Evolutionary conservation across 2,113 vertebrate species (phyloP).

Genomic region (Eulemur rufifrons): DNA sequence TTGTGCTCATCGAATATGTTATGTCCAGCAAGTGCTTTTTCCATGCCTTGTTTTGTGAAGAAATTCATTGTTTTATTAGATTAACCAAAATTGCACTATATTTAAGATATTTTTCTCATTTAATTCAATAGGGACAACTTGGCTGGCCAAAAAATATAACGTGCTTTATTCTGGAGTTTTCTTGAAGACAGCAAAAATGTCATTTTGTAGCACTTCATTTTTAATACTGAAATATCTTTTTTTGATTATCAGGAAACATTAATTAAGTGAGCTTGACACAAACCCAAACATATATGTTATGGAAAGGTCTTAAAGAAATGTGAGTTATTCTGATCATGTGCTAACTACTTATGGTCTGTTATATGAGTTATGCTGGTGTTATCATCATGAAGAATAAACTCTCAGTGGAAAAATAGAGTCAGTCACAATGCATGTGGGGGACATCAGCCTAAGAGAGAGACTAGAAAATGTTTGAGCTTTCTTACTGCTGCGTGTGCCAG

Average conservation of each 20-base stretch:
- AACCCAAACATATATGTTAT: slow-evolving; percentile 43
- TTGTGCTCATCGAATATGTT: slow-evolving; percentile 34
- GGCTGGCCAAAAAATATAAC: slow-evolving; percentile 22
- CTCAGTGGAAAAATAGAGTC: slow-evolving; percentile 58
- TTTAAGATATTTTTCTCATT: neutral
- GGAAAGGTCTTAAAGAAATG: slow-evolving; percentile 50
- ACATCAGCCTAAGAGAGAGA: neutral
- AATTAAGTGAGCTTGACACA: slow-evolving; percentile 64
- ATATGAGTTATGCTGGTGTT: slow-evolving; percentile 32
- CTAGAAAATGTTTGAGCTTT: neutral
- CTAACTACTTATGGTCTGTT: slow-evolving; percentile 65
- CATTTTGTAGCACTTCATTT: slow-evolving; percentile 63
- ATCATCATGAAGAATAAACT: slow-evolving; percentile 56
- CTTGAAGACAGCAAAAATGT: slow-evolving; percentile 47
- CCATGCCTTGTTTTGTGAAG: slow-evolving; percentile 53
- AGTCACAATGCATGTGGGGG: neutral
- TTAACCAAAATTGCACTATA: slow-evolving; percentile 9
- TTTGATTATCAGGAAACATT: slow-evolving; percentile 64
- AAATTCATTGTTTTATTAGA: slow-evolving; percentile 40
- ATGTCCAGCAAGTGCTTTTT: slow-evolving; percentile 39
- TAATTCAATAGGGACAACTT: slow-evolving; percentile 13
- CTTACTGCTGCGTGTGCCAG: neutral
- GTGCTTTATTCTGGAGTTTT: neutral
- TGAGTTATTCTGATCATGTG: slow-evolving; percentile 27
- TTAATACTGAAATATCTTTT: slow-evolving; percentile 55